Evolutionary conservation across 1,140 invertebrate species (phyloP), one percentile per base, ranked within the genome.

Genomic region (Megalopta genalis): DNA sequence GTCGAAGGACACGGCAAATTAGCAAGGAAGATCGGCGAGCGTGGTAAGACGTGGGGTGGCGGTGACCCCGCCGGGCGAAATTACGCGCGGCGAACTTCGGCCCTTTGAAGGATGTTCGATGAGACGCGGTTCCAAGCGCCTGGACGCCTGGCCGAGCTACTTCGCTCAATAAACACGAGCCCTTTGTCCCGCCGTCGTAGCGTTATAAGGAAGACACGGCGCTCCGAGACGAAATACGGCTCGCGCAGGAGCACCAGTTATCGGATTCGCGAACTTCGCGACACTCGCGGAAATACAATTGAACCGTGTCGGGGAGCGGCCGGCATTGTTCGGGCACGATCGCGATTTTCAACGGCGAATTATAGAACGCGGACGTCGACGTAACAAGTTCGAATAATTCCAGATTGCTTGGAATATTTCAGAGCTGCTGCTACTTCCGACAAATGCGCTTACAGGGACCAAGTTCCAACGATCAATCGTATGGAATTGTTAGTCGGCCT

Each of bases 21-120:
- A 64, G 68, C 76, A 52, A 42, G 68, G 23, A 63, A 32, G 46
- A 65, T 78, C 68, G 59, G 57, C 39, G 72, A 16, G 57, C 39
- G 72, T 16, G 49, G 46, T 64, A 42, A 65, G 76, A 63, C 68
- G 57, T 4, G 6, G 32, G n/a, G 2, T 10, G 21, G 5, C n/a
- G 52, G 54, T 54, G 59, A 9, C 49, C 46, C 27, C 42, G 18
- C 49, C 62, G 25, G 80, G 23, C 60, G 79, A 85, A 85, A 84
- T 81, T 85, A 77, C 82, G 82, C 62, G 77, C 62, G 54, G 27
- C 57, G 59, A 80, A 85, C 49, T 81, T 70, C 52, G 62, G 57
- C 64, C 59, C 83, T 85, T 85, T 77, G 73, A 63, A 60, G 69
- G 69, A 81, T 81, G 57, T 81, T 77, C 42, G 72, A 85, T 85